Percentiles rank a stretch among this genome's conserved stretches.
phyloP scores from a whole-genome alignment of 2,797 vertebrate species.

The Tenualosa ilisha region DNA sequence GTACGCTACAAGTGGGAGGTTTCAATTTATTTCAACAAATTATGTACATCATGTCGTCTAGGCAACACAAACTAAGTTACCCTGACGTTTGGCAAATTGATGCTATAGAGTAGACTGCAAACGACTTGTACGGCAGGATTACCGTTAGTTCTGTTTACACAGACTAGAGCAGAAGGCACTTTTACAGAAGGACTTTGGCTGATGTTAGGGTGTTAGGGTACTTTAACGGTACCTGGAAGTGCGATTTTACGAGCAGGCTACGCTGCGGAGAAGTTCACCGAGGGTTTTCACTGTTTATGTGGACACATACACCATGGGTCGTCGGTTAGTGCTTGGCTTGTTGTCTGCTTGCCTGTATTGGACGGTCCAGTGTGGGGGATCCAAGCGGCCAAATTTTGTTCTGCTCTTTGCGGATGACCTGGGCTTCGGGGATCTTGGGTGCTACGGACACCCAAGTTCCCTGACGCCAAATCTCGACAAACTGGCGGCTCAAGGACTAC shows the following conservation, averaged over 20 bases:
- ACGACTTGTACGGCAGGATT: no score
- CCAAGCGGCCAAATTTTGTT: slow-evolving; percentile 77
- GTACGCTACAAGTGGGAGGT: not conserved
- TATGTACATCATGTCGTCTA: not conserved
- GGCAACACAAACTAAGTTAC: not conserved
- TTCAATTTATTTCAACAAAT: not conserved
- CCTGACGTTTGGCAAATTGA: not conserved
- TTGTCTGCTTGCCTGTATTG: not conserved
- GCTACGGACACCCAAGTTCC: slow-evolving; percentile 87
- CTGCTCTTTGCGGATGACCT: slow-evolving; percentile 90
- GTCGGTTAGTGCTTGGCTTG: not conserved
- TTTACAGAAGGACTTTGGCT: no score
- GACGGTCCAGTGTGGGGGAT: slow-evolving; percentile 32
- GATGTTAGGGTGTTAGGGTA: no score
- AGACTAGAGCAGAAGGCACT: no score
- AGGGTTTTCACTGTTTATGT: not conserved
- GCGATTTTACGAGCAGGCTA: not conserved
- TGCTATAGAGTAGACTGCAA: not conserved
- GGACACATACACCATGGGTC: slow-evolving; percentile 18
- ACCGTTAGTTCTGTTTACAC: no score
- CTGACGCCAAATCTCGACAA: slow-evolving; percentile 82
- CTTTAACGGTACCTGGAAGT: no score
- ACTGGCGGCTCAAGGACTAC: slow-evolving; percentile 77
- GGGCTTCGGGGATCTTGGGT: slow-evolving; percentile 86
- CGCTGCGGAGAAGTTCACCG: not conserved